Evolutionary conservation across 1,140 invertebrate genomes (phyloP), one percentile per base, ranked within the genome.

Genomic region (Frieseomelitta varia): DNA sequence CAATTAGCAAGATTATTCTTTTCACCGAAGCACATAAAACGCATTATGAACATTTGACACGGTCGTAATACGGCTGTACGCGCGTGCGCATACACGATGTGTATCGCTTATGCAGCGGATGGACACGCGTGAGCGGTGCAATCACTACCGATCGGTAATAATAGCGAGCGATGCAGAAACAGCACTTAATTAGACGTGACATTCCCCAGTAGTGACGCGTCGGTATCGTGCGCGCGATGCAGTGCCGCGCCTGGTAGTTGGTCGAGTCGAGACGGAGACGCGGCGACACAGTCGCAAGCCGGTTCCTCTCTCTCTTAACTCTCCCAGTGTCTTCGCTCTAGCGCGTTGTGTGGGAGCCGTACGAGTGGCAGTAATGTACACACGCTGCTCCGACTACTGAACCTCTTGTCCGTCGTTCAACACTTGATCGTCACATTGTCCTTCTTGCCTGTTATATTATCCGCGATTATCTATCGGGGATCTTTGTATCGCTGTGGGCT

Each of bases 201-300:
- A 89, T 89, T 80, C 79, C 77, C 76, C 58, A 85, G 84, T 53
- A 72, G 84, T 89, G 88, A 89, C 87, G 87, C 84, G 71, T 86
- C 73, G 51, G 69, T 78, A 85, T 87, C 58, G 27, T 61, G 79
- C 75, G 68, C 55, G 58, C 79, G 84, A 39, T 81, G 79, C 69
- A 76, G 73, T 71, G 63, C 67, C 19, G 68, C 74, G 79, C 53
- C 55, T 80, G 78, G 39, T 79, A 83, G 81, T 84, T 84, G 30
- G 30, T 30, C 34, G 75, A 76, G 30, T 30, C 34, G 75, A 76
- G 79, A 84, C 67, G 65, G 73, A 77, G 73, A 85, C 69, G 86
- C 75, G 85, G 85, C 80, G 80, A 87, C 79, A 86, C 85, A 87
- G 80, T 87, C 86, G 75, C 85, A 2, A 61, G 58, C 68, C 72